These are phyloP conservation scores for Spodoptera litura DNA, from an alignment of 1,140 invertebrate genomes.

Conservation along the genomic window DNA sequence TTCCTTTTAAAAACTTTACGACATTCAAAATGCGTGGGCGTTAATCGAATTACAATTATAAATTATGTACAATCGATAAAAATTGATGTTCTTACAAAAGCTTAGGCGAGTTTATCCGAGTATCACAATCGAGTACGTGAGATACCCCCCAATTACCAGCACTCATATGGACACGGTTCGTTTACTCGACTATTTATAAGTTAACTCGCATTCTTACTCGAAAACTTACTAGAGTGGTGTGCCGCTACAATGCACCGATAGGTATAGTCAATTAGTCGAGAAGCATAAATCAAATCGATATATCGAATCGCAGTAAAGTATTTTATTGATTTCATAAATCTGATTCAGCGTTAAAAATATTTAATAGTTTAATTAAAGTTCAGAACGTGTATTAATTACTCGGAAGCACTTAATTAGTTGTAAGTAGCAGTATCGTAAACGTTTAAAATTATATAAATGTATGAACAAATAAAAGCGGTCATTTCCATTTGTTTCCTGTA, in stretches of 20 bases:
- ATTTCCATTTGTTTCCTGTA: slow-evolving; percentile 2
- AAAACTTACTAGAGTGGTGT: slow-evolving; percentile 22
- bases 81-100: background rate
- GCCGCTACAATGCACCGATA: background rate
- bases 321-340: slow-evolving; percentile 11
- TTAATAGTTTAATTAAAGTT: background rate
- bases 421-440: background rate
- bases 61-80: slow-evolving; percentile 39
- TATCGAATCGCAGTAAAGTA: slow-evolving; percentile 5
- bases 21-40: slow-evolving; percentile 11
- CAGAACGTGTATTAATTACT: slow-evolving; percentile 1
- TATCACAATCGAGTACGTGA: slow-evolving; percentile 5
- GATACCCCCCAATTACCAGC: slow-evolving; percentile 33
- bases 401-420: background rate
- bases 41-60: slow-evolving; percentile 37
- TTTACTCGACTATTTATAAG: slow-evolving; percentile 40
- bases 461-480: slow-evolving; percentile 8
- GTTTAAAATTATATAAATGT: background rate
- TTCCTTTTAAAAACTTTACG: background rate
- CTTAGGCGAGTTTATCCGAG: slow-evolving; percentile 17
- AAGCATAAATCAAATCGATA: background rate
- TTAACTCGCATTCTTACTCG: slow-evolving; percentile 18
- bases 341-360: background rate
- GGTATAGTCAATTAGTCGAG: slow-evolving; percentile 10
- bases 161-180: slow-evolving; percentile 31